phyloP scores from a whole-genome alignment of 1,140 invertebrate genomes.

The Ruditapes philippinarum region DNA sequence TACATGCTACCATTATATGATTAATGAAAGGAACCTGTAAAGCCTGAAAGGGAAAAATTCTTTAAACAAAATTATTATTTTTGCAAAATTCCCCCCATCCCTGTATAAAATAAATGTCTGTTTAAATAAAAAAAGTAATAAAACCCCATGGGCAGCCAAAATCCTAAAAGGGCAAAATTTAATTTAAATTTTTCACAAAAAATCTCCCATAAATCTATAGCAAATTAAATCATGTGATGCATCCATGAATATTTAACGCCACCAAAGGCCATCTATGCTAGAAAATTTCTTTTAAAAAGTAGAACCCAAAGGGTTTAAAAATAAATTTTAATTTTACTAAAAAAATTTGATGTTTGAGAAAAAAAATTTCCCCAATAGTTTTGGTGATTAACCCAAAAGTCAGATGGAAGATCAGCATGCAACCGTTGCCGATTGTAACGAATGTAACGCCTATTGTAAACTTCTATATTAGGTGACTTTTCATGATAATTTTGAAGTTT shows the following conservation, averaged over 20 bases:
- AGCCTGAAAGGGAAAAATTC: not conserved
- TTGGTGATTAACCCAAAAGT: not conserved
- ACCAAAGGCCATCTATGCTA: not conserved
- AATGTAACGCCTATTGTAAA: too few species aligned
- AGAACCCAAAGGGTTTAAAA: not conserved
- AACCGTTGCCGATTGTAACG: too few species aligned
- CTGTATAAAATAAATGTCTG: not conserved
- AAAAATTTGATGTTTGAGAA: not conserved
- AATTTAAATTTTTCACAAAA: not conserved
- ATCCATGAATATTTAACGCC: slow-evolving; percentile 10
- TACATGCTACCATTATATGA: too few species aligned
- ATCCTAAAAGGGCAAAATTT: not conserved
- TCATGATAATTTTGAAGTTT: too few species aligned
- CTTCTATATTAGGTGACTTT: too few species aligned
- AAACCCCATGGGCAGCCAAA: not conserved
- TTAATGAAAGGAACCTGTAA: not conserved
- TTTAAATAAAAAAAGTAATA: not conserved
- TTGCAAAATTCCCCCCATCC: too few species aligned
- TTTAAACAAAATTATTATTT: not conserved
- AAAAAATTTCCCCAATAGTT: not conserved
- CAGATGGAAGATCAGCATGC: too few species aligned
- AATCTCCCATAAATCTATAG: slow-evolving; percentile 21
- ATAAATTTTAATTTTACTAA: slow-evolving; percentile 23
- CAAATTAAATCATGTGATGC: not conserved
- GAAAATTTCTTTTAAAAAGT: not conserved